phyloP scores from a whole-genome alignment of 2,113 vertebrate genomes.

The Mustela lutreola region DNA sequence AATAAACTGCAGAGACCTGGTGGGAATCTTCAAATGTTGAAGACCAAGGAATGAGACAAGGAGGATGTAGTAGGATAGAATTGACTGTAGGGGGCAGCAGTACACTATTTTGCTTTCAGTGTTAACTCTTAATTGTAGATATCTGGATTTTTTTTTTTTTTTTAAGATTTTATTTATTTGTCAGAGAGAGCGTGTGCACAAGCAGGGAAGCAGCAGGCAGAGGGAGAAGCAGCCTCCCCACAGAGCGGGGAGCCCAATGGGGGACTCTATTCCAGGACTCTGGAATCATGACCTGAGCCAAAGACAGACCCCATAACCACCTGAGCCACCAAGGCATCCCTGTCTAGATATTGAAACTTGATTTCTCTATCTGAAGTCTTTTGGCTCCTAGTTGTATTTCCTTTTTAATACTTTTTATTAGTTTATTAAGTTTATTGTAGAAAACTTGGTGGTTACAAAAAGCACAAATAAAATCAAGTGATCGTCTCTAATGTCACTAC shows the following conservation, averaged over 20 bases:
- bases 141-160: neutral
- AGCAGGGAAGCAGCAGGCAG: neutral
- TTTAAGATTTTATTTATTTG: no score
- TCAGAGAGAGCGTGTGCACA: no score
- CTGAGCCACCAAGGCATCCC: neutral
- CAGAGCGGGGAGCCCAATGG: no score
- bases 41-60: neutral
- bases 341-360: conserved; percentile 43
- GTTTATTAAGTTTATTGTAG: neutral
- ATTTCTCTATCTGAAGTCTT: conserved; percentile 26
- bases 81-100: conserved; percentile 21
- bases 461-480: neutral
- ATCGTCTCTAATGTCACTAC: neutral
- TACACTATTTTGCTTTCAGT: neutral
- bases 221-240: neutral
- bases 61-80: neutral
- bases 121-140: neutral
- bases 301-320: no score
- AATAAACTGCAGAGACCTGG: neutral
- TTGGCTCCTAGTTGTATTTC: neutral
- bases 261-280: neutral
- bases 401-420: neutral
- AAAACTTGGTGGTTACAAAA: conserved; percentile 44
- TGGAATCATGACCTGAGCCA: neutral
- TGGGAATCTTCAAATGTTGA: neutral